Percentiles rank a stretch among this genome's conserved stretches.
Evolutionary conservation across 2,888 invertebrate genomes (phyloP).

Genomic region (Epirrhoe tristata): DNA sequence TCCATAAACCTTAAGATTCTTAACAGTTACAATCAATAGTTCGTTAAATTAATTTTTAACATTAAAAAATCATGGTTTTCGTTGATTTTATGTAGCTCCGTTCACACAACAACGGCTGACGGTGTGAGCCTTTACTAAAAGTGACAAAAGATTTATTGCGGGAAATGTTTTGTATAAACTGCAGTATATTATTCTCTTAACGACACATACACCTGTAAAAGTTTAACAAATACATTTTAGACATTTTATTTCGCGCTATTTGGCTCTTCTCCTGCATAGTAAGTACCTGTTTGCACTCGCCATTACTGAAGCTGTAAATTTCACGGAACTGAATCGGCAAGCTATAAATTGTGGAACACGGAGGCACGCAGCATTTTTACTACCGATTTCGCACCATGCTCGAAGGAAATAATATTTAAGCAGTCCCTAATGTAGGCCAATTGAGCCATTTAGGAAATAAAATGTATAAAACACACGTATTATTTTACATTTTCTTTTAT

Average conservation of each 20-base stretch:
- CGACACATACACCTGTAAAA: neutral
- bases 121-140: neutral
- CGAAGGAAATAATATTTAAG: constrained; percentile 2
- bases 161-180: neutral
- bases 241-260: constrained; percentile 18
- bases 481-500: no score
- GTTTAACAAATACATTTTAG: constrained; percentile 16
- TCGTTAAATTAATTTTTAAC: no score
- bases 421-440: neutral
- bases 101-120: no score
- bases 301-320: constrained; percentile 37
- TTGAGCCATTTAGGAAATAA: neutral
- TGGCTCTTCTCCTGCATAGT: constrained; percentile 26
- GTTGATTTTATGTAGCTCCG: no score
- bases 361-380: constrained; percentile 40
- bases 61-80: no score
- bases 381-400: constrained; percentile 13
- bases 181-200: neutral
- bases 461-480: neutral
- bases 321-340: constrained; percentile 33
- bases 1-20: no score
- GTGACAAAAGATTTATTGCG: neutral
- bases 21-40: no score
- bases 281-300: constrained; percentile 30
- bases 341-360: constrained; percentile 36